Evolutionary conservation across 2,797 vertebrate species (phyloP).

Genomic region (Luscinia megarhynchos): DNA sequence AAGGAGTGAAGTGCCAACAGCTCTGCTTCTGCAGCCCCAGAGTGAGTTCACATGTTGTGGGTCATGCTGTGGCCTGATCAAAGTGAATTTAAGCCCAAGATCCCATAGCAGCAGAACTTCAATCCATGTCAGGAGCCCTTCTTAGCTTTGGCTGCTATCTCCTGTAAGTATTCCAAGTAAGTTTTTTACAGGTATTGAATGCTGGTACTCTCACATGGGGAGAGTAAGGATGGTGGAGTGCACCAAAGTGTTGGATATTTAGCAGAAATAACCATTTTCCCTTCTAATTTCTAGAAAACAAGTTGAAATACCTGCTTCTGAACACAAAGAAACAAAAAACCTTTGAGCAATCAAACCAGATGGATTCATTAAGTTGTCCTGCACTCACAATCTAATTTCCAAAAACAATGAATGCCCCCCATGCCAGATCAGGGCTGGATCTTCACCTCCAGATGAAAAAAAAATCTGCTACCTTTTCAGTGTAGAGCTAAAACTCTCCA

Average conservation of each 20-base stretch:
- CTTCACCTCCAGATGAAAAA: not conserved
- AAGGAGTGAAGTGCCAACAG: not conserved
- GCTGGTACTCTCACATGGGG: not conserved
- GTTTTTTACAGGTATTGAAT: not conserved
- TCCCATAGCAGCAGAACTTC: not conserved
- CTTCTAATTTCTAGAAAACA: not conserved
- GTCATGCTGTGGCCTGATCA: not conserved
- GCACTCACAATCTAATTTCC: not conserved
- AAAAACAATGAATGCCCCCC: not conserved
- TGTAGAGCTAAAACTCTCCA: not conserved
- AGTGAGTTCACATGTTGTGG: not conserved
- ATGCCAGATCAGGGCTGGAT: not conserved
- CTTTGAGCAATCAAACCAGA: not conserved
- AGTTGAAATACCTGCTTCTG: not conserved
- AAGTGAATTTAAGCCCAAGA: not conserved
- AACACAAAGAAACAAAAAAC: not conserved
- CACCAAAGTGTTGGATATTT: not conserved
- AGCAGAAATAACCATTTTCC: not conserved
- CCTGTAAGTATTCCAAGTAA: not conserved
- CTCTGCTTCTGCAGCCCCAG: not conserved
- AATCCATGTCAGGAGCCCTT: not conserved
- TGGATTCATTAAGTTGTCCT: not conserved
- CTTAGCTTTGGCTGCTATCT: not conserved
- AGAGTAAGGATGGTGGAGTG: not conserved
- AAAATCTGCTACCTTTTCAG: not conserved